Evolutionary conservation across 2,113 vertebrate genomes (phyloP).

Genomic region (Lepisosteus osseus): DNA sequence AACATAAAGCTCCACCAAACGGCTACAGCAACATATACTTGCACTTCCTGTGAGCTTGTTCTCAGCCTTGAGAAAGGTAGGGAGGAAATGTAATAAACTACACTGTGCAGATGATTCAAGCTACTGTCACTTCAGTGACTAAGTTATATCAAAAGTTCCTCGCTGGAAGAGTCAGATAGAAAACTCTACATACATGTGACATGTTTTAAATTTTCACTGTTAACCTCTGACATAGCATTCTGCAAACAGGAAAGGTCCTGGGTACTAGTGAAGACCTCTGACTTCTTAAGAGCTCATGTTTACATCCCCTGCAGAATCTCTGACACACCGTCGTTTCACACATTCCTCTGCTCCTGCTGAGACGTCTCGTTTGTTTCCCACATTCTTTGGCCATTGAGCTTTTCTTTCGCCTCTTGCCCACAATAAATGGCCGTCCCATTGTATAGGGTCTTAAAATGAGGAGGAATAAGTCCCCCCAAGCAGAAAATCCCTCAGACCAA

Average conservation of each 20-base stretch:
- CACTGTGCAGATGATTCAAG: neutral
- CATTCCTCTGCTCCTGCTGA: constrained; percentile 17
- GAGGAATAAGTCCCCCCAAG: neutral
- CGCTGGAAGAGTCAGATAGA: no score
- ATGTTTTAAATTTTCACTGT: neutral
- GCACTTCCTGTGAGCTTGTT: neutral
- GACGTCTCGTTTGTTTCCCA: constrained; percentile 18
- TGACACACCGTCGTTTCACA: constrained; percentile 1
- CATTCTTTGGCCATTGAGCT: constrained; percentile 23
- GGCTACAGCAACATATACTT: no score
- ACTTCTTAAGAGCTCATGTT: neutral
- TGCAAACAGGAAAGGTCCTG: neutral
- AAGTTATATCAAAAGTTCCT: no score
- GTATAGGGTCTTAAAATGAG: constrained; percentile 1
- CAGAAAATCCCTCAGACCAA: neutral
- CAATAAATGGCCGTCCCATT: constrained; percentile 15
- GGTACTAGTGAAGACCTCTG: neutral
- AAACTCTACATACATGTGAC: no score
- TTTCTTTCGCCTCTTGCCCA: constrained; percentile 10
- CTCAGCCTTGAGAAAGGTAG: neutral
- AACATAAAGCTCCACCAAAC: no score
- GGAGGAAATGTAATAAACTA: no score
- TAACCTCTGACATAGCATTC: constrained; percentile 10
- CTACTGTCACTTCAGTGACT: no score
- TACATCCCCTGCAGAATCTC: constrained; percentile 8